Evolutionary conservation across 30 jellyfish, hydroid and myxozoan species (phyloP), one percentile per base, ranked within the genome.

Genomic region (Haliclystus octoradiatus): DNA sequence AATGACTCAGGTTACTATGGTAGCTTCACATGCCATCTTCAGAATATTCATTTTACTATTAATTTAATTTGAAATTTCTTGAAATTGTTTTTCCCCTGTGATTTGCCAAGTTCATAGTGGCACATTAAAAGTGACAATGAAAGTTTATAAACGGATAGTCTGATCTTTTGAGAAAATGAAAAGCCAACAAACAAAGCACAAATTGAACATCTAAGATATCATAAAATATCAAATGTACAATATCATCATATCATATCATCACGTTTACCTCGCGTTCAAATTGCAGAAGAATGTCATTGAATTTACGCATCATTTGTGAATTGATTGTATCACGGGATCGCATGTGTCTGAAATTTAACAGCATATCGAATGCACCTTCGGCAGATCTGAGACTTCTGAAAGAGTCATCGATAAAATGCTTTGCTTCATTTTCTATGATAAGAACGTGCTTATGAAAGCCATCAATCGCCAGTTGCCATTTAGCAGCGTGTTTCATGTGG

Each of bases 311-410:
- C 97, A 88, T 88, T 67, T 88, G 97, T 26, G 93, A 72, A 57
- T 88, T 88, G 65, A 88, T 88, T 12, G 97, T 94, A 68, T 88
- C 97, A 46, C 97, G 63, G 32, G 97, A 88, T 30, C 93, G 91
- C 26, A 88, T 88, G 72, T 88, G 97, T 49, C 77, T 67, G 73
- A 88, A 88, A 34, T 79, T 88, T 47, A 88, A 88, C 81, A 88
- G 46, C 97, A 88, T 88, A 40, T 88, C 94, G 69, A 88, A 88
- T 23, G 97, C 97, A 2, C 97, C 97, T 49, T 80, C 97, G 28
- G 97, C 97, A 23, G 97, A 88, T 13, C 97, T 52, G 68, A 88
- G 68, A 0, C 94, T 80, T 63, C 80, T 88, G 62, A 88, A 88
- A 2, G 97, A 88, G 53, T 88, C 97, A 61, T 88, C 97, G 49